Percentiles rank a stretch among this genome's conserved stretches.
Evolutionary conservation across 2,113 vertebrate species (phyloP).

Genomic region (Calyptomena viridis): DNA sequence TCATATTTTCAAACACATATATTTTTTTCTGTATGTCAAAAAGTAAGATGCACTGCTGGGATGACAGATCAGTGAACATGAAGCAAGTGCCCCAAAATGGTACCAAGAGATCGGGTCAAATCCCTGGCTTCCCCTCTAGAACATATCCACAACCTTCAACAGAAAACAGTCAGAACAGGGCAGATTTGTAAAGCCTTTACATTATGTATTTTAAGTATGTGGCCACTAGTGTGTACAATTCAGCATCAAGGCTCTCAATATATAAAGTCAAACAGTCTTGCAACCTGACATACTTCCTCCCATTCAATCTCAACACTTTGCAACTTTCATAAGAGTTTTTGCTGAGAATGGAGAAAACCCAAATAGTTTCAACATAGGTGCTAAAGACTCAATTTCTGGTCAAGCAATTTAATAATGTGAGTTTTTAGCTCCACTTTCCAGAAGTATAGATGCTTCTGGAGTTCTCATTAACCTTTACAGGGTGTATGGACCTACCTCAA

Average conservation of each 20-base stretch:
- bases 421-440: background rate
- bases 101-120: background rate
- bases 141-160: background rate
- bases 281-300: background rate
- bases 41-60: background rate
- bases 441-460: background rate
- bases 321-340: background rate
- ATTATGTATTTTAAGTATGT: background rate
- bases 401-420: background rate
- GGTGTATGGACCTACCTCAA: background rate
- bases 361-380: background rate
- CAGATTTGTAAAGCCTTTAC: background rate
- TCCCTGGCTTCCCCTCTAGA: background rate
- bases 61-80: background rate
- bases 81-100: background rate
- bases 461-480: background rate
- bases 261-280: background rate
- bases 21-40: background rate
- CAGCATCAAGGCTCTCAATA: background rate
- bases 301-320: background rate
- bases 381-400: background rate
- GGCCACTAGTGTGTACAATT: background rate
- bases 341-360: background rate
- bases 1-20: background rate
- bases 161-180: fast-evolving